Conservation (phyloP, 2,888 invertebrate genomes). For the Odontomyia ornata region DNA sequence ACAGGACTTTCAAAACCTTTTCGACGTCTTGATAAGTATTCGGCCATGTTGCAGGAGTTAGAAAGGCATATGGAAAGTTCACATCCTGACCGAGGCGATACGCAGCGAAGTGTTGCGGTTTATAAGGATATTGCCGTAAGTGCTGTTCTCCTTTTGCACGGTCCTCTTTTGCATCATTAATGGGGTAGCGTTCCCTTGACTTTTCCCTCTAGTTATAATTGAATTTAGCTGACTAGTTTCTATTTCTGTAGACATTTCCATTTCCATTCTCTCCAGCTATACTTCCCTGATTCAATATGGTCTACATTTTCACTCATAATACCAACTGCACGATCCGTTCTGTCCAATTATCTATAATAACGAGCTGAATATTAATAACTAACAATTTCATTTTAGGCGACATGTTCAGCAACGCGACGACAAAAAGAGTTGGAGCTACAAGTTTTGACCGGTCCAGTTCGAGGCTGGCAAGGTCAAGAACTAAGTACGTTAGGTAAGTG, state of each 20-base stretch:
- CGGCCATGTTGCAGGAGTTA: constrained; percentile 91
- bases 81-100: constrained; percentile 95
- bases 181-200: too few species aligned
- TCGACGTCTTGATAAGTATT: constrained; percentile 92
- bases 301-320: too few species aligned
- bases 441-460: constrained; percentile 91
- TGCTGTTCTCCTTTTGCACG: constrained; percentile 52
- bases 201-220: too few species aligned
- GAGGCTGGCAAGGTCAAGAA: constrained; percentile 93
- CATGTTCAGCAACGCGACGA: constrained; percentile 85
- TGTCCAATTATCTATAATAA: too few species aligned
- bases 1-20: constrained; percentile 95
- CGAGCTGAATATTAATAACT: too few species aligned
- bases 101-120: constrained; percentile 92
- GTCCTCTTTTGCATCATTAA: too few species aligned
- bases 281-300: too few species aligned
- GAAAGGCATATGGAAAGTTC: constrained; percentile 95
- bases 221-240: too few species aligned
- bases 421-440: constrained; percentile 97
- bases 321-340: too few species aligned
- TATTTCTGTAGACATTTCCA: too few species aligned
- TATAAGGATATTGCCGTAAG: constrained; percentile 94
- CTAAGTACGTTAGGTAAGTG: constrained; percentile 63
- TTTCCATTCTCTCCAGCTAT: too few species aligned
- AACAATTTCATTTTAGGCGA: constrained; percentile 69